These are phyloP conservation scores for Sebastes wilsoni DNA, from an alignment of 2,797 vertebrate species.

Conservation along the genomic window DNA sequence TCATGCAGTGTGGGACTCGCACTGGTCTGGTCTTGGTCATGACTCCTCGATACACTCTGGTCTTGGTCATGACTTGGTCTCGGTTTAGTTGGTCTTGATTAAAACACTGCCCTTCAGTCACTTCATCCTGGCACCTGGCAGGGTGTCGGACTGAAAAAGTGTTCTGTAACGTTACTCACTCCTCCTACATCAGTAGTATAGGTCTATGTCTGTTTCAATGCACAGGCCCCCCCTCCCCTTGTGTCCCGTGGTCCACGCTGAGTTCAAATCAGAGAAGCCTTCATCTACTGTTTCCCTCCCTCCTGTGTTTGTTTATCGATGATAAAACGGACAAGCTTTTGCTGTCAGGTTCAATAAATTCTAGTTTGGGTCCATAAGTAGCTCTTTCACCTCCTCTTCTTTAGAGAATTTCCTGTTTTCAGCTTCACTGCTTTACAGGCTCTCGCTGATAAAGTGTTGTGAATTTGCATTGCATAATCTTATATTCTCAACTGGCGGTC, in stretches of 20 bases:
- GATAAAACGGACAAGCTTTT: constrained; percentile 40
- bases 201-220: no score
- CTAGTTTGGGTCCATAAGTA: constrained; percentile 37
- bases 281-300: constrained; percentile 3
- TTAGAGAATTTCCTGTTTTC: constrained; percentile 41
- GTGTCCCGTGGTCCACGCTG: not conserved
- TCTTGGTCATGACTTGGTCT: no score
- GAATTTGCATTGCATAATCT: constrained; percentile 47
- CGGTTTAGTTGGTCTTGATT: no score
- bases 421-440: constrained; percentile 11
- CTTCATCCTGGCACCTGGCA: not conserved
- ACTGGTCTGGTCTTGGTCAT: no score
- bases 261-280: constrained; percentile 9
- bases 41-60: no score
- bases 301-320: constrained; percentile 34
- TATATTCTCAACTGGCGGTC: constrained; percentile 33
- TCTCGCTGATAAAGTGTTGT: constrained; percentile 27
- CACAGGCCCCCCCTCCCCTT: not conserved
- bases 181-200: not conserved
- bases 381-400: constrained; percentile 36
- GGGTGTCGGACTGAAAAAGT: not conserved
- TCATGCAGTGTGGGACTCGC: no score
- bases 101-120: not conserved
- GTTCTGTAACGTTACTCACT: not conserved
- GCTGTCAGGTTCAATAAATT: constrained; percentile 49